Conservation (phyloP, 2,888 invertebrate species). For the Mythimna ferrago region DNA sequence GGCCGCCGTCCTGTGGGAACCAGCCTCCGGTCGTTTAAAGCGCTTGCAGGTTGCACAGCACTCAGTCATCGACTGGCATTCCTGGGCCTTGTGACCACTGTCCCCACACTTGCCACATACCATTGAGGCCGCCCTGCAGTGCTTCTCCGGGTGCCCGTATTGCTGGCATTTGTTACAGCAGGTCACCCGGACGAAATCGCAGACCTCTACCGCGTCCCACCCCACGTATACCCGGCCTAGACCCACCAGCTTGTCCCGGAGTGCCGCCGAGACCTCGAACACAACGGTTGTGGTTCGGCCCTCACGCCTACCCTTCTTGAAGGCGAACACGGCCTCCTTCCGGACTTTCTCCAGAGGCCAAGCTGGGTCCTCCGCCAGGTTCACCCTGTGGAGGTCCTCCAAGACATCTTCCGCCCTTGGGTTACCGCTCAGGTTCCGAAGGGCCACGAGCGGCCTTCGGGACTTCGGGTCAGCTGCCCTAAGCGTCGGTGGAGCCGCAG, state of each 20-base stretch:
- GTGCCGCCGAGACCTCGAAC: background rate
- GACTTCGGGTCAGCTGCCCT: background rate
- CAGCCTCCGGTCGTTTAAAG: slow-evolving; percentile 38
- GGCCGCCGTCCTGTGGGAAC: slow-evolving; percentile 42
- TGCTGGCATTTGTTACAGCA: slow-evolving; percentile 69
- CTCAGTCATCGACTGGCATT: slow-evolving; percentile 11
- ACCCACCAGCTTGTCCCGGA: slow-evolving; percentile 11
- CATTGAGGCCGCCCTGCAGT: slow-evolving; percentile 33
- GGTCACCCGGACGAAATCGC: slow-evolving; percentile 44
- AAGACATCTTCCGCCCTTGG: accelerated
- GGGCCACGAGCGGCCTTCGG: background rate
- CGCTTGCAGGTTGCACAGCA: slow-evolving; percentile 62
- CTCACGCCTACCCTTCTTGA: slow-evolving; percentile 6
- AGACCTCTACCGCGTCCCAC: slow-evolving; percentile 42
- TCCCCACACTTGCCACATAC: slow-evolving; percentile 60
- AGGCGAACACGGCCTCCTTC: background rate
- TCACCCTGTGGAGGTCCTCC: slow-evolving; percentile 13
- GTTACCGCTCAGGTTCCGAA: background rate
- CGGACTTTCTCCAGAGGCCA: background rate
- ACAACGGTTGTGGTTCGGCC: slow-evolving; percentile 13
- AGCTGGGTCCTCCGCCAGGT: slow-evolving; percentile 11
- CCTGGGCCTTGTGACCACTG: slow-evolving; percentile 27
- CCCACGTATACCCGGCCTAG: slow-evolving; percentile 39
- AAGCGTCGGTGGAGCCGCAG: accelerated
- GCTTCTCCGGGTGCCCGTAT: slow-evolving; percentile 68